Base-by-base conservation (phyloP, 2,888 invertebrate genomes). In the Melinopterus prodromus region DNA sequence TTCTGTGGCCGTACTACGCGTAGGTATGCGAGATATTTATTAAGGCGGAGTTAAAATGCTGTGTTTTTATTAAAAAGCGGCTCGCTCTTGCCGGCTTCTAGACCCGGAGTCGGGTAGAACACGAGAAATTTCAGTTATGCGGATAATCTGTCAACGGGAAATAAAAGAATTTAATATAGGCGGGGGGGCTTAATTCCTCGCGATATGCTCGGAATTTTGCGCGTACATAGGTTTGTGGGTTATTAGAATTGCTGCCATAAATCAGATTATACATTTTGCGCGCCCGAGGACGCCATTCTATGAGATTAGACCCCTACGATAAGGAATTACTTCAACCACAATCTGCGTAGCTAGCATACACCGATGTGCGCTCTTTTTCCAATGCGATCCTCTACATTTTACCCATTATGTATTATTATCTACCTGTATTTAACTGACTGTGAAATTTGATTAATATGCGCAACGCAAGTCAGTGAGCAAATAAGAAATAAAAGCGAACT, bases 71-170 rank as follows among this genome's bases (percentile, higher is more conserved):
- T 53, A 53, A 53, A 53, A 53, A 53, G 1, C 7, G 53, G 5
- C 9, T 26, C 26, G 26, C 26, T 26, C 26, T 26, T 26, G 12
- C 53, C 12, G 12, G 53, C 53, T 53, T 53, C 53, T 53, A 12
- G 53, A 53, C 53, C 53, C 53, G 53, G 53, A 53, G 53, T 53
- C 53, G 53, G 53, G 53, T 53, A 53, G 53, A 53, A 53, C 53
- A 53, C 53, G 53, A 53, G 53, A 53, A 53, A 53, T 53, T 53
- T 53, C 53, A 53, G 53, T 53, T 53, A 53, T 53, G 53, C 53
- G 53, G 53, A 53, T 53, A 53, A 53, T 53, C 53, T 53, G 53
- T 53, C 53, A 53, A 53, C 53, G 53, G 53, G 53, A 53, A 53
- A 53, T 53, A 53, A 53, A 53, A 53, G 53, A 53, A 53, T 53